Percentiles rank a stretch among this genome's conserved stretches.
Evolutionary conservation across 2,113 vertebrate genomes (phyloP).

Genomic region (Gymnocephalus cernua): DNA sequence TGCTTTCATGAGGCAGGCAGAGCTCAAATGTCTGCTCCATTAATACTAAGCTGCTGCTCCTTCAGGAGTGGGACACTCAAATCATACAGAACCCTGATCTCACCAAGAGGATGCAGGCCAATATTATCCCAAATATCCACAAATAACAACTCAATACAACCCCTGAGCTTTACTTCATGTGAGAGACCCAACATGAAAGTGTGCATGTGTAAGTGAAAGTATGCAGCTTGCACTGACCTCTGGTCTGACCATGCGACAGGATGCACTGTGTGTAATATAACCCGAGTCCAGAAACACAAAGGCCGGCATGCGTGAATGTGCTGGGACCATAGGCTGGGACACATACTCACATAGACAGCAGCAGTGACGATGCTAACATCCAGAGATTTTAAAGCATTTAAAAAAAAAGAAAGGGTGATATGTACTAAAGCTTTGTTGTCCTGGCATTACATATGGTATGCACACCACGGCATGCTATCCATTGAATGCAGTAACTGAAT

Average conservation of each 20-base stretch:
- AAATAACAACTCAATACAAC: not conserved
- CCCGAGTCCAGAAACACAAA: constrained; percentile 53
- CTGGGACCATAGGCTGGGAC: not conserved
- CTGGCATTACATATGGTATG: constrained; percentile 11
- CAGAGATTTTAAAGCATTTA: constrained; percentile 24
- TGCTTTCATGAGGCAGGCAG: constrained; percentile 2
- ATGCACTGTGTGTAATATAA: constrained; percentile 61
- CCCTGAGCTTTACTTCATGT: not conserved
- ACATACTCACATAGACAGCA: not conserved
- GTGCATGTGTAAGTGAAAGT: constrained; percentile 20
- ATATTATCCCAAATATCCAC: constrained; percentile 1
- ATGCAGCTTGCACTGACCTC: constrained; percentile 53
- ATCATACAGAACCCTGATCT: not conserved
- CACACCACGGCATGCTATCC: not conserved
- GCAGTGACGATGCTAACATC: constrained; percentile 1
- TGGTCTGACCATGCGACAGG: constrained; percentile 50
- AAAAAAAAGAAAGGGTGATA: not conserved
- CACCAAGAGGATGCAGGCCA: not conserved
- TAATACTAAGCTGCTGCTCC: constrained; percentile 2
- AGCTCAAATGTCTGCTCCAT: constrained; percentile 18
- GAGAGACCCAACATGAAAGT: not conserved
- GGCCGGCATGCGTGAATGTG: not conserved
- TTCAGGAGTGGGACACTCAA: not conserved
- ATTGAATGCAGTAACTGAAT: not conserved
- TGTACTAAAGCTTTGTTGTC: not conserved